Conservation (phyloP, 2,797 vertebrate species). For the Channa striata region DNA sequence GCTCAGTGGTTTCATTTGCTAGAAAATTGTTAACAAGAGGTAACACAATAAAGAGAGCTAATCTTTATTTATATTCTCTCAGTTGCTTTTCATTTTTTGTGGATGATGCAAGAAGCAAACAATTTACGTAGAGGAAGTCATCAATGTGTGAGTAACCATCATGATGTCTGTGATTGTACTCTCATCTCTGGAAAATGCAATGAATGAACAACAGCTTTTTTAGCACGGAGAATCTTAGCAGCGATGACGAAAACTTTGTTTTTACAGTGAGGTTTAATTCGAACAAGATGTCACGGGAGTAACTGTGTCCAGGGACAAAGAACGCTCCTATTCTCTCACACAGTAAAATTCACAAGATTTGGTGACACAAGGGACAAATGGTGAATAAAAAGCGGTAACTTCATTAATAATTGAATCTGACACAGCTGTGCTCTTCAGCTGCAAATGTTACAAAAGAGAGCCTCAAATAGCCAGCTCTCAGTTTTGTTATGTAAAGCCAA, state of each 20-base stretch:
- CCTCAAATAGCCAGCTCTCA: slow-evolving; percentile 56
- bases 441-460: slow-evolving; percentile 44
- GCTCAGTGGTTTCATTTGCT: no score
- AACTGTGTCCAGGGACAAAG: slow-evolving; percentile 40
- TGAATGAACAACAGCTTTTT: background rate
- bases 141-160: no score
- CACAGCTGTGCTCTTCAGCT: slow-evolving; percentile 62
- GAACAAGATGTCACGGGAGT: slow-evolving; percentile 60
- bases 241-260: slow-evolving; percentile 8
- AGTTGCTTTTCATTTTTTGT: no score
- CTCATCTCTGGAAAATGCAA: background rate
- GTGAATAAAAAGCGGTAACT: slow-evolving; percentile 63
- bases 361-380: slow-evolving; percentile 64
- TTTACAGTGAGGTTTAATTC: slow-evolving; percentile 37
- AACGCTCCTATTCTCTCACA: slow-evolving; percentile 48
- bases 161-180: no score
- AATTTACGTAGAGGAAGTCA: no score
- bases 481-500: slow-evolving; percentile 69
- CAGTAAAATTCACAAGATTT: slow-evolving; percentile 52
- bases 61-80: no score
- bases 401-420: slow-evolving; percentile 68
- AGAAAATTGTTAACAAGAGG: no score
- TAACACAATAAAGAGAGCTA: no score
- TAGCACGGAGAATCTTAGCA: background rate
- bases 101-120: no score